Conservation (phyloP, 1,140 invertebrate genomes). For the Procambarus virginalis region DNA sequence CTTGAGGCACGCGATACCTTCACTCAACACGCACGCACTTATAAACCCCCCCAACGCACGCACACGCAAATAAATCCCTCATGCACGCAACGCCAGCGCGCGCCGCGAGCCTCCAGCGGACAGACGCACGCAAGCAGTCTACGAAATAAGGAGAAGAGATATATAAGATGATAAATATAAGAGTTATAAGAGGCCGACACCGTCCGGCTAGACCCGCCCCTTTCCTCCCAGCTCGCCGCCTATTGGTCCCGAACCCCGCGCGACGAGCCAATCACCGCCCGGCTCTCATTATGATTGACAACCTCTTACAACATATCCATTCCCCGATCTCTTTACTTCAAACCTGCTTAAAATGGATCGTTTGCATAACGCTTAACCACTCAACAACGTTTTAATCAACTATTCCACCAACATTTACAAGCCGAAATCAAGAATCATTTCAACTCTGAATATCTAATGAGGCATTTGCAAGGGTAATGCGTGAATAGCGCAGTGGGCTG, state of each 20-base stretch:
- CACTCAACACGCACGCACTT: not conserved
- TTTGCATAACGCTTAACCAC: constrained; percentile 48
- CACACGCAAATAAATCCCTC: not conserved
- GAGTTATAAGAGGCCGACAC: constrained; percentile 29
- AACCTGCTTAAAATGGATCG: constrained; percentile 51
- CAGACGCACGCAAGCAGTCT: too few relatives aligned
- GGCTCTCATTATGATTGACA: constrained; percentile 67
- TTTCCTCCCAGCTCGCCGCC: constrained; percentile 37
- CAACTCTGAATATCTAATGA: constrained; percentile 45
- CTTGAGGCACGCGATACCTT: too few relatives aligned
- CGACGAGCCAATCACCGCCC: constrained; percentile 61
- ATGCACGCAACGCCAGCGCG: not conserved
- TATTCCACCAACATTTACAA: constrained; percentile 60
- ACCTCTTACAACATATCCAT: constrained; percentile 63
- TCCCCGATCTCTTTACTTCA: constrained; percentile 60
- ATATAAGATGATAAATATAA: constrained; percentile 43
- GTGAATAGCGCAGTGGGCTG: not conserved
- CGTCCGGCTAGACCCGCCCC: constrained; percentile 40
- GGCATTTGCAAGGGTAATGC: constrained; percentile 59
- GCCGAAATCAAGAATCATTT: constrained; percentile 62
- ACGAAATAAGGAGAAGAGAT: not conserved
- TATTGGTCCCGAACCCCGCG: constrained; percentile 46
- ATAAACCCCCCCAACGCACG: not conserved
- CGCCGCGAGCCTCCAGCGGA: not conserved
- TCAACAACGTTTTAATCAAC: constrained; percentile 59